phyloP scores from a whole-genome alignment of 2,888 invertebrate genomes.

The Chouioia cunea region DNA sequence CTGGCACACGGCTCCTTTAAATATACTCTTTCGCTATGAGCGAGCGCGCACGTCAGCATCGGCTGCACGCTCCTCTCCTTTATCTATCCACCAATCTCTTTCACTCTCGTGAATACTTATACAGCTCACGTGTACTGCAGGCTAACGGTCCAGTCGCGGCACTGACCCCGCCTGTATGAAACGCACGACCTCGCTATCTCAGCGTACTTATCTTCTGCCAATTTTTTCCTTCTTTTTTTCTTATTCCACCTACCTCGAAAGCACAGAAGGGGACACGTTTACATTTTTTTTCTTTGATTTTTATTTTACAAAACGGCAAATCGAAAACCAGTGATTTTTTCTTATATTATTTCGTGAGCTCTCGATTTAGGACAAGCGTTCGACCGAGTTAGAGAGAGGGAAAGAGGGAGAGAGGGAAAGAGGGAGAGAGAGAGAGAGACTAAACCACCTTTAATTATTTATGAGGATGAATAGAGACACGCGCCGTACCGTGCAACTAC shows the following conservation, averaged over 20 bases:
- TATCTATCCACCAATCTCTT: constrained; percentile 37
- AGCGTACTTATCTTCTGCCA: constrained; percentile 33
- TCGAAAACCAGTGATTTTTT: constrained; percentile 22
- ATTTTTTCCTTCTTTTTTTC: constrained; percentile 26
- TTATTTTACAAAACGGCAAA: no score
- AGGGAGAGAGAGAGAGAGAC: no score
- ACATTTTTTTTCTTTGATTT: constrained; percentile 10
- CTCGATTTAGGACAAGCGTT: background rate
- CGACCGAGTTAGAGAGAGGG: background rate
- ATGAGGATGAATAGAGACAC: constrained; percentile 26
- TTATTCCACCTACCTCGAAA: background rate
- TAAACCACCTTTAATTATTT: constrained; percentile 45
- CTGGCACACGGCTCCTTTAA: constrained; percentile 17
- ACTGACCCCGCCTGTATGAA: constrained; percentile 44
- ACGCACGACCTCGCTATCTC: constrained; percentile 41
- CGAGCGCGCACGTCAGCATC: background rate
- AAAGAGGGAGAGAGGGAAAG: no score
- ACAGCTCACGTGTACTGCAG: constrained; percentile 1
- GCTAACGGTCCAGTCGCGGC: constrained; percentile 30
- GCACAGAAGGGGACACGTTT: constrained; percentile 22
- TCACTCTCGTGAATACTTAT: constrained; percentile 5
- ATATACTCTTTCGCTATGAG: constrained; percentile 23
- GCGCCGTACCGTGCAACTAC: no score
- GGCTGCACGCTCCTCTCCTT: background rate
- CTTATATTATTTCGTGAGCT: constrained; percentile 39